A percentile compares a stretch with the other conserved stretches of the same genome.
These are phyloP conservation scores for Drosophila mettleri DNA, from an alignment of 2,888 invertebrate species.

Conservation along the genomic window DNA sequence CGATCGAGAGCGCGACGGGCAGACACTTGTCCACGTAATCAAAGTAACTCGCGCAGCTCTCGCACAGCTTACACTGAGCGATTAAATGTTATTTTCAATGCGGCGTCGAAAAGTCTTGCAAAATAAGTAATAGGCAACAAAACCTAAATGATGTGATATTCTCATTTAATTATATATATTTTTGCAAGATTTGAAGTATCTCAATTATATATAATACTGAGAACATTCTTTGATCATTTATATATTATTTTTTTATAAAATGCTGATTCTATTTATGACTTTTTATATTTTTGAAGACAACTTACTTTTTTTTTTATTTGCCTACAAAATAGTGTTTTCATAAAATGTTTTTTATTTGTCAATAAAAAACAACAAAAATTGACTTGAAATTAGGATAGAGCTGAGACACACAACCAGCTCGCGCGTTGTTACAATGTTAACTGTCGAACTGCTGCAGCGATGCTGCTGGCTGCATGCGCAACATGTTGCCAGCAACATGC, in stretches of 20 bases:
- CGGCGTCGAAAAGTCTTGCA: background rate
- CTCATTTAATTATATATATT: too few species aligned
- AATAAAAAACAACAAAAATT: slow-evolving; percentile 53
- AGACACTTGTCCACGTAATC: slow-evolving; percentile 74
- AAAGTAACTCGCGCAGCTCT: slow-evolving; percentile 48
- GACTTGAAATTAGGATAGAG: slow-evolving; percentile 52
- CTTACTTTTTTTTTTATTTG: slow-evolving; percentile 31
- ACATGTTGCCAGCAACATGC: slow-evolving; percentile 49
- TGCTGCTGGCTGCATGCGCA: slow-evolving; percentile 29
- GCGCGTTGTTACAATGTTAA: slow-evolving; percentile 48
- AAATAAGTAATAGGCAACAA: too few species aligned
- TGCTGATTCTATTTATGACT: too few species aligned
- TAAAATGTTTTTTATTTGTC: slow-evolving; percentile 14
- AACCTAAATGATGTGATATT: too few species aligned
- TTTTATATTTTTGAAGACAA: background rate
- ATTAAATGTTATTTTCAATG: background rate
- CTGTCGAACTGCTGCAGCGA: slow-evolving; percentile 33
- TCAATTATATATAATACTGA: too few species aligned
- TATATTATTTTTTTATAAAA: too few species aligned
- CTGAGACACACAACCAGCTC: slow-evolving; percentile 52
- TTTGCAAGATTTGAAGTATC: too few species aligned
- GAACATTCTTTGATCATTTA: too few species aligned
- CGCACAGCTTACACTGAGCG: slow-evolving; percentile 31
- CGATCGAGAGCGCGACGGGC: slow-evolving; percentile 7
- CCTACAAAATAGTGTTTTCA: slow-evolving; percentile 4